phyloP scores from a whole-genome alignment of 2,113 vertebrate genomes.

The Eira barbara region DNA sequence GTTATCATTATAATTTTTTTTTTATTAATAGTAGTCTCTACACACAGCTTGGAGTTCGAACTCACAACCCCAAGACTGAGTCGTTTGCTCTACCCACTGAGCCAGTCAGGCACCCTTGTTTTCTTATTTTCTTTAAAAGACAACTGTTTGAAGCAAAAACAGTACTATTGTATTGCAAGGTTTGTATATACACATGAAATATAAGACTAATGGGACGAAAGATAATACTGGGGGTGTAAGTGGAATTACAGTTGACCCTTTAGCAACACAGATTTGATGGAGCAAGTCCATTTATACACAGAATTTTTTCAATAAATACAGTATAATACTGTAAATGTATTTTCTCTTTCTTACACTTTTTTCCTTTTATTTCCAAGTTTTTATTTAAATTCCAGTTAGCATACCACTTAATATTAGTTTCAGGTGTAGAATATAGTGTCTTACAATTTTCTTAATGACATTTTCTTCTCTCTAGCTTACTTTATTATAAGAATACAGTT shows the following conservation, averaged over 20 bases:
- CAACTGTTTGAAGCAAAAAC: neutral
- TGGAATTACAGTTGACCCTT: neutral
- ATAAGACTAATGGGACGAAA: neutral
- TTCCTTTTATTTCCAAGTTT: neutral
- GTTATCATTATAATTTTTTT: neutral
- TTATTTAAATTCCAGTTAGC: neutral
- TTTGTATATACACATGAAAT: neutral
- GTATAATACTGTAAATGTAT: neutral
- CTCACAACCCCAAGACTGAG: neutral
- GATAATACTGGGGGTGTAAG: neutral
- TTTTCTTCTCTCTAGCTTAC: neutral
- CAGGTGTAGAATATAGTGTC: neutral
- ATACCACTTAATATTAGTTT: neutral
- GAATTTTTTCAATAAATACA: neutral
- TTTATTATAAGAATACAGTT: neutral
- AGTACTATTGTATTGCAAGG: neutral
- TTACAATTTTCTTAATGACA: neutral
- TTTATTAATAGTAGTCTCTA: neutral
- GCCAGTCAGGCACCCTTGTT: neutral
- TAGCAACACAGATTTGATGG: neutral
- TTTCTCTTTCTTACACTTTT: neutral
- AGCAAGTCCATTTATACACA: neutral
- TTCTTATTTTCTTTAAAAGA: neutral
- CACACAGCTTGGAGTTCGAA: neutral
- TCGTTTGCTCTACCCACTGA: neutral